Percentiles rank a stretch among this genome's conserved stretches.
These are phyloP conservation scores for Drosophila serrata DNA, from an alignment of 1,140 invertebrate genomes.

Conservation along the genomic window DNA sequence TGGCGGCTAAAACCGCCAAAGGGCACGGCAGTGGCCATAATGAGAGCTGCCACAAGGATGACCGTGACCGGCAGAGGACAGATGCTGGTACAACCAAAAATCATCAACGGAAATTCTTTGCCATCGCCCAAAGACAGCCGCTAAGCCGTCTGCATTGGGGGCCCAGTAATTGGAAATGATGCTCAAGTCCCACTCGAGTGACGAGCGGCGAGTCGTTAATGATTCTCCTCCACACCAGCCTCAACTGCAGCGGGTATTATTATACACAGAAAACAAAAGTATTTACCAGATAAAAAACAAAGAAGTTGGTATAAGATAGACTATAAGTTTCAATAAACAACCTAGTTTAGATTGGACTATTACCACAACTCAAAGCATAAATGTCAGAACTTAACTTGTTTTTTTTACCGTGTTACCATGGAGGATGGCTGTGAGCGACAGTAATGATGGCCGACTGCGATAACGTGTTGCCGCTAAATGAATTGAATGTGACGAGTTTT, in stretches of 20 bases:
- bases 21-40: constrained; percentile 51
- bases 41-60: constrained; percentile 57
- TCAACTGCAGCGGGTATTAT: constrained; percentile 25
- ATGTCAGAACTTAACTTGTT: background rate
- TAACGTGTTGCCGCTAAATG: constrained; percentile 67
- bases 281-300: background rate
- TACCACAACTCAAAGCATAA: background rate
- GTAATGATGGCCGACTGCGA: constrained; percentile 49
- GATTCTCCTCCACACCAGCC: constrained; percentile 37
- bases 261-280: constrained; percentile 8
- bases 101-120: constrained; percentile 45
- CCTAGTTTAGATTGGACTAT: background rate
- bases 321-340: background rate
- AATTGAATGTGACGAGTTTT: constrained; percentile 71
- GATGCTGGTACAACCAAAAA: constrained; percentile 44
- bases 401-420: constrained; percentile 26
- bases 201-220: constrained; percentile 68
- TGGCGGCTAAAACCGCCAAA: constrained; percentile 53
- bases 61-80: constrained; percentile 46
- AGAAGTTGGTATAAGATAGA: background rate
- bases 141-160: constrained; percentile 39
- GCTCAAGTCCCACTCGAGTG: constrained; percentile 62
- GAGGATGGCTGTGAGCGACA: constrained; percentile 12
- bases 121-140: constrained; percentile 20
- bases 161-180: constrained; percentile 75